phyloP scores from a whole-genome alignment of 2,113 vertebrate genomes.

The Caranx ignobilis region DNA sequence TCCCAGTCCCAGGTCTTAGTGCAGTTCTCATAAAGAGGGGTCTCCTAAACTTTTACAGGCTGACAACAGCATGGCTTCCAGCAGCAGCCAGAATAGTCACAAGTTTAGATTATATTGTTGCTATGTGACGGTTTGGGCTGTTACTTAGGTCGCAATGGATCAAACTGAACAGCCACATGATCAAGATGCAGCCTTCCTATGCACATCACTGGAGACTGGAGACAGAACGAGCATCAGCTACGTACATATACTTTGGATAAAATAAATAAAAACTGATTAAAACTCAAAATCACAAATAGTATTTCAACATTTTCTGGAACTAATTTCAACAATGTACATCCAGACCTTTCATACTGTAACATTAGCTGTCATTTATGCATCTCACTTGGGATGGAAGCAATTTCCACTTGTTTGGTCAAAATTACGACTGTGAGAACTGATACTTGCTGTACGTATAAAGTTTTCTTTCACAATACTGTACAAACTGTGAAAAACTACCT shows the following conservation, averaged over 20 bases:
- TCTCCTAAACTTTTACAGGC: constrained; percentile 77
- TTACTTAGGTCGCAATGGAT: background rate
- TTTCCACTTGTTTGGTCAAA: background rate
- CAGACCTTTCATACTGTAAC: background rate
- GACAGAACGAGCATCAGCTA: background rate
- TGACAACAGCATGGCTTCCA: constrained; percentile 71
- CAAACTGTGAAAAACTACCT: constrained; percentile 13
- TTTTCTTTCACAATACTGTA: background rate
- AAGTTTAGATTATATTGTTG: constrained; percentile 32
- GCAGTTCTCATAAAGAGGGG: constrained; percentile 64
- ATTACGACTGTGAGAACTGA: background rate
- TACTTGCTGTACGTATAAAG: too few relatives aligned
- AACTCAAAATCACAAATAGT: background rate
- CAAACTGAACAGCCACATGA: constrained; percentile 2
- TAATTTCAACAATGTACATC: background rate
- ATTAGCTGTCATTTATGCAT: background rate
- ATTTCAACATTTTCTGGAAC: background rate
- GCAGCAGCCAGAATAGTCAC: constrained; percentile 33
- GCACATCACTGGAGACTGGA: background rate
- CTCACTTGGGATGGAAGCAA: background rate
- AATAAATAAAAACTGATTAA: background rate
- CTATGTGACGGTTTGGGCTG: constrained; percentile 3
- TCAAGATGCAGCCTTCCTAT: background rate
- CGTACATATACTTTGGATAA: background rate
- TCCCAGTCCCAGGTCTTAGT: constrained; percentile 52